Percentiles rank a stretch among this genome's conserved stretches.
phyloP scores from a whole-genome alignment of 2,797 vertebrate genomes.

The Rhinoraja longicauda region DNA sequence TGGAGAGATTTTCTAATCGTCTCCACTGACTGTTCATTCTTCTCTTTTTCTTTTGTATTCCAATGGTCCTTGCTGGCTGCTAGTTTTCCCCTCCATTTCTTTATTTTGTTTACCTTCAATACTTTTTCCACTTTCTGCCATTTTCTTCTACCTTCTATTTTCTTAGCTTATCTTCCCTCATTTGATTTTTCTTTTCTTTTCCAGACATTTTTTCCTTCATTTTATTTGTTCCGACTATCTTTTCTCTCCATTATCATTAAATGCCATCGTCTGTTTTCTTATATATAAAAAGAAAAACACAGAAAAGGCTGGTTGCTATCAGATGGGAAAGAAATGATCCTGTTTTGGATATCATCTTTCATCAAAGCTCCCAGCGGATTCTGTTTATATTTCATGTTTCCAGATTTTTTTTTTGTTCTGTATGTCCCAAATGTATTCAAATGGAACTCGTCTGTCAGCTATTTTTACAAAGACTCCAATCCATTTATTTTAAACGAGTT shows the following conservation, averaged over 20 bases:
- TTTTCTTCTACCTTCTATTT: neutral
- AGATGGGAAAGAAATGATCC: neutral
- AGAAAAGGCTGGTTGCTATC: neutral
- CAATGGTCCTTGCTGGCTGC: neutral
- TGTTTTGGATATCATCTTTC: slow-evolving; percentile 11
- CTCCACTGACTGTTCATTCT: neutral
- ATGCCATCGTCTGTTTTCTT: neutral
- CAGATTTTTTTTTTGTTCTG: slow-evolving; percentile 3
- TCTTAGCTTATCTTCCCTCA: neutral
- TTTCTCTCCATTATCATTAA: neutral
- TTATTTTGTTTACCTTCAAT: neutral
- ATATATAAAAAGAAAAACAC: neutral
- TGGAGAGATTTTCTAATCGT: slow-evolving; percentile 27
- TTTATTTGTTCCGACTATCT: neutral
- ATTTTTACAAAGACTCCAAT: slow-evolving; percentile 13
- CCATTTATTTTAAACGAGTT: slow-evolving; percentile 21
- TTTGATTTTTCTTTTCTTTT: too few relatives aligned
- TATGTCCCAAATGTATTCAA: neutral
- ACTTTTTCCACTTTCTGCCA: neutral
- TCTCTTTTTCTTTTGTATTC: neutral
- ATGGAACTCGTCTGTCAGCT: neutral
- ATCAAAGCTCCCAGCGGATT: neutral
- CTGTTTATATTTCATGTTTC: slow-evolving; percentile 5
- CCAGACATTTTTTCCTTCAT: neutral
- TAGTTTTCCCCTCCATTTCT: neutral